Evolutionary conservation across 2,797 vertebrate genomes (phyloP), one percentile per base, ranked within the genome.

Genomic region (Rhyacichthys aspro): DNA sequence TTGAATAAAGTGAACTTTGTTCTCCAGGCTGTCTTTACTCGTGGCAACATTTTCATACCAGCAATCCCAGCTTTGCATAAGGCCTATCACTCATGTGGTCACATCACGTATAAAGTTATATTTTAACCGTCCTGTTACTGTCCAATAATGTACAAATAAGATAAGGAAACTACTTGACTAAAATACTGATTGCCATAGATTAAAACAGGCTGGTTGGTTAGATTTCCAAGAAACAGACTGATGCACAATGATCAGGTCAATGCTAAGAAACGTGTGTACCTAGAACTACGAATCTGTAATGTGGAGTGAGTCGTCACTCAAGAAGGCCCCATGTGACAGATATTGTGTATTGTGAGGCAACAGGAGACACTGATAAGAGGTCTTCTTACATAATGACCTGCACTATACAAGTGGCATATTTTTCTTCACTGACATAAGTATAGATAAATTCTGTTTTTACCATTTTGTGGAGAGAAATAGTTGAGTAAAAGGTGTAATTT

Each of bases 401-500:
- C 39, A 59, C 23, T 34, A 50, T 32, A 48, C 43, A 7, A 11
- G 8, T 32, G 28, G 9, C 19, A 38, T 43, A 38, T 46, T 46
- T 55, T 67, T 58, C 42, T 41, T 50, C 28, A 72, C 36, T 52
- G 36, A 57, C 18, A 19, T 23, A 63, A 33, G 11, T 14, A 38
- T 43, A 55, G 34, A 73, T 47, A 41, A 60, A 16, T 18, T 52
- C 16, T 53, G 61, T 43, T 47, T 72, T 69, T 46, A 58, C 46
- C 28, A 50, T 76, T 62, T 66, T 11, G 39, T 68, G 55, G 55
- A 78, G 60, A 63, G 63, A n/a, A n/a, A n/a, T n/a, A 63, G 67
- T 68, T 63, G 43, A 67, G 62, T 59, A 58, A 67, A 67, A 63
- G 41, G 47, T 44, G 32, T 59, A 74, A 83, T 76, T 59, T 67